Conservation (phyloP, 2,888 invertebrate genomes). For the Cryptophagus acutangulus region DNA sequence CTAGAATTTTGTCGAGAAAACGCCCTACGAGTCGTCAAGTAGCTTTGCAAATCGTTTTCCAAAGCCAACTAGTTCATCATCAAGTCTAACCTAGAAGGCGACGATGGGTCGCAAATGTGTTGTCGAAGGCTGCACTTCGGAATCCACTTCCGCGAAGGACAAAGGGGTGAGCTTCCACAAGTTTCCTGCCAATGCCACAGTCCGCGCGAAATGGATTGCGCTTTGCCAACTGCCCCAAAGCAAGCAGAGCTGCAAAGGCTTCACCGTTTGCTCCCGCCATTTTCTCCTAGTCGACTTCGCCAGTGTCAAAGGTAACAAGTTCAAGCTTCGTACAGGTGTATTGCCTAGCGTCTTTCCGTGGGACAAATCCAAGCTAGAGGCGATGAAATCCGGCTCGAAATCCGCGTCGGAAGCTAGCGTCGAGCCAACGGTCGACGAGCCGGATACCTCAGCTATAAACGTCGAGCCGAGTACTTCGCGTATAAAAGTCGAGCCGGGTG, state of each 20-base stretch:
- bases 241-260: slow-evolving; percentile 54
- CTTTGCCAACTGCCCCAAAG: slow-evolving; percentile 56
- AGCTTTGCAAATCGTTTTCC: no score
- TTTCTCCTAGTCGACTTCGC: slow-evolving; percentile 70
- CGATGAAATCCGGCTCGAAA: slow-evolving; percentile 19
- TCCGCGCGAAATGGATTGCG: slow-evolving; percentile 61
- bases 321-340: slow-evolving; percentile 64
- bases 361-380: slow-evolving; percentile 44
- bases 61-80: no score
- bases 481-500: background rate
- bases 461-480: background rate
- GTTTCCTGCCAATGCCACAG: slow-evolving; percentile 60
- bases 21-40: no score
- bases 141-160: slow-evolving; percentile 58
- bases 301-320: slow-evolving; percentile 64
- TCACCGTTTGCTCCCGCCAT: slow-evolving; percentile 70
- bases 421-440: slow-evolving; percentile 20
- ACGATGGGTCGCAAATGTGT: slow-evolving; percentile 66
- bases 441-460: background rate
- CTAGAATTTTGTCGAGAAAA: no score
- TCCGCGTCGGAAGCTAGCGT: slow-evolving; percentile 21
- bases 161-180: slow-evolving; percentile 72
- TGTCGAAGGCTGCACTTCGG: slow-evolving; percentile 58
- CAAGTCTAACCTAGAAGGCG: no score
- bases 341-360: slow-evolving; percentile 70